Evolutionary conservation across 2,113 vertebrate species (phyloP).

Genomic region (Paratilapia polleni): DNA sequence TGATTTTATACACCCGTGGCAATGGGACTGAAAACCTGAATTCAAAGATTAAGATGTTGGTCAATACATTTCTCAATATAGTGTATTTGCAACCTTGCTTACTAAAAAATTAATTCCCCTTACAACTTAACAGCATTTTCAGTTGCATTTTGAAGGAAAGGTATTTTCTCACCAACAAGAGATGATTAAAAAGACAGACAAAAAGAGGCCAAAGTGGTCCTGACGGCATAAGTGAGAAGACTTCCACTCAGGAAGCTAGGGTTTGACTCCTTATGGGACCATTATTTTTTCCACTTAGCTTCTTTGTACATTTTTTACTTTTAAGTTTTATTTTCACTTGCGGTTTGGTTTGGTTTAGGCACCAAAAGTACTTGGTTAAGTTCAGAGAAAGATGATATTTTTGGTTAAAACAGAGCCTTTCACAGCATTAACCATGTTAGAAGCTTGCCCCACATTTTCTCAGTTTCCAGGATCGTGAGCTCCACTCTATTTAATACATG

Average conservation of each 20-base stretch:
- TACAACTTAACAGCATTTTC: no score
- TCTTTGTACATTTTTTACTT: not conserved
- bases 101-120: not conserved
- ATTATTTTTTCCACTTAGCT: not conserved
- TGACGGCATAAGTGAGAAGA: not conserved
- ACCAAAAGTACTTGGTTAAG: not conserved
- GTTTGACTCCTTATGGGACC: not conserved
- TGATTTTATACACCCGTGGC: no score
- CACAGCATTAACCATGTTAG: no score
- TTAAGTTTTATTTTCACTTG: not conserved
- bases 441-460: no score
- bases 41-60: no score
- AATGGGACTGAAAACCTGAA: no score
- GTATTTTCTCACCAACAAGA: not conserved
- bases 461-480: no score
- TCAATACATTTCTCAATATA: no score
- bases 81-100: no score
- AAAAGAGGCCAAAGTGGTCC: not conserved
- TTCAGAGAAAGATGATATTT: no score
- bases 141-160: not conserved
- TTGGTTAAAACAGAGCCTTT: no score
- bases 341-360: not conserved
- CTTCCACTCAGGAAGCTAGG: no score
- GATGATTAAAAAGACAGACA: not conserved
- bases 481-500: not conserved